Base-by-base conservation (phyloP, 1,140 invertebrate genomes). In the Phthorimaea operculella region DNA sequence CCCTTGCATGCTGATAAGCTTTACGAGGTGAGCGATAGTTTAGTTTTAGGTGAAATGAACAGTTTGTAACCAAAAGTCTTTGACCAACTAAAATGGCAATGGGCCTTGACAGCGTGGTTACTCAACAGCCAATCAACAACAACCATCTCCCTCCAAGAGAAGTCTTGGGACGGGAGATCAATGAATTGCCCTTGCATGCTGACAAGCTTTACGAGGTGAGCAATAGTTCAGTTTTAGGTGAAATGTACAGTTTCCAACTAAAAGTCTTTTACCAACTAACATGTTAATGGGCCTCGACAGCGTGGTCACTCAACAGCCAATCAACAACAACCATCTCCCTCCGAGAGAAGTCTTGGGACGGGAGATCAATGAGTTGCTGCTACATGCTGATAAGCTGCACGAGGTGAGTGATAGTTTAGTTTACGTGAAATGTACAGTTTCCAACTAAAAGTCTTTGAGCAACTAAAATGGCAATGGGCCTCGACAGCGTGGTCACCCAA, bases 381-480 rank as follows among this genome's bases (percentile, higher is more conserved):
- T 86, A 33, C 74, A 86, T 42, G 81, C 80, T 58, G 80, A 84
- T 51, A 82, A 86, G 33, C 66, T 86, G 7, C 85, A 85, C 48
- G 79, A 85, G 75, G 84, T 85, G 55, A 51, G 39, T 14, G 21
- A 28, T 54, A 45, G n/a, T 36, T 21, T 28, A 52, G n/a, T n/a
- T n/a, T n/a, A n/a, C n/a, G n/a, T n/a, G n/a, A n/a, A n/a, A n/a
- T n/a, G n/a, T n/a, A n/a, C n/a, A n/a, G n/a, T n/a, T n/a, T n/a
- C n/a, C n/a, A n/a, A n/a, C n/a, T n/a, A n/a, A n/a, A n/a, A n/a
- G n/a, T n/a, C n/a, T n/a, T n/a, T n/a, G n/a, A n/a, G n/a, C n/a
- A n/a, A n/a, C n/a, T n/a, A n/a, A n/a, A n/a, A n/a, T n/a, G n/a
- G n/a, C n/a, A n/a, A n/a, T n/a, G n/a, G n/a, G 78, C 54, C 16